phyloP scores from a whole-genome alignment of 2,888 invertebrate genomes.

The Sipunculus nudus region DNA sequence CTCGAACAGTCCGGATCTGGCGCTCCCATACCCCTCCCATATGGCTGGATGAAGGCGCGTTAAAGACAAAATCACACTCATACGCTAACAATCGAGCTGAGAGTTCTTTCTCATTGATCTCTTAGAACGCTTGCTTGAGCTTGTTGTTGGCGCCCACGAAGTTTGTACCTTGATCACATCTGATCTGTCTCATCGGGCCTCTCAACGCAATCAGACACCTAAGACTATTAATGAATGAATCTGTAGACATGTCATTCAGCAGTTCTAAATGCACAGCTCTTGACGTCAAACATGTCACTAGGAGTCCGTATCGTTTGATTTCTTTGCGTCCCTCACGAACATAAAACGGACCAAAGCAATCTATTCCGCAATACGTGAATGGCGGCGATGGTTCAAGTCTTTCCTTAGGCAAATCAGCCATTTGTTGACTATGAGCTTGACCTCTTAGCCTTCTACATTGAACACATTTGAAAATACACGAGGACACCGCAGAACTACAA shows the following conservation, averaged over 20 bases:
- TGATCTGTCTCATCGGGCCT: constrained; percentile 14
- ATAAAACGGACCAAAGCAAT: constrained; percentile 57
- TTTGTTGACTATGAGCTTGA: constrained; percentile 10
- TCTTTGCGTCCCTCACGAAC: constrained; percentile 45
- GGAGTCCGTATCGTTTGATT: constrained; percentile 49
- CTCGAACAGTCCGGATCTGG: constrained; percentile 40
- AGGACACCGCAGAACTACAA: background rate
- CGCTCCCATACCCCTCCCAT: constrained; percentile 48
- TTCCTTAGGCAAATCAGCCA: constrained; percentile 46
- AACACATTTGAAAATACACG: constrained; percentile 16
- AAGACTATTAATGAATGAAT: constrained; percentile 38
- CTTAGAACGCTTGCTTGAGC: constrained; percentile 5
- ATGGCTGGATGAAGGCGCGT: constrained; percentile 43
- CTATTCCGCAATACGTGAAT: constrained; percentile 54
- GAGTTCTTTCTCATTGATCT: constrained; percentile 13
- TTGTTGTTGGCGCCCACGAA: constrained; percentile 21
- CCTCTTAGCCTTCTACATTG: constrained; percentile 15
- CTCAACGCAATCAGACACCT: constrained; percentile 32
- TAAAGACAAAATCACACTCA: constrained; percentile 20
- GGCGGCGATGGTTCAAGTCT: constrained; percentile 39
- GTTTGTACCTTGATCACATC: constrained; percentile 12
- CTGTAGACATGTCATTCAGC: constrained; percentile 28
- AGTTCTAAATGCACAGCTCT: constrained; percentile 53
- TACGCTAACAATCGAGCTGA: background rate
- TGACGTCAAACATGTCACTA: constrained; percentile 55